Percentiles rank a stretch among this genome's conserved stretches.
phyloP scores from a whole-genome alignment of 2,888 invertebrate genomes.

The Diarsia brunnea region DNA sequence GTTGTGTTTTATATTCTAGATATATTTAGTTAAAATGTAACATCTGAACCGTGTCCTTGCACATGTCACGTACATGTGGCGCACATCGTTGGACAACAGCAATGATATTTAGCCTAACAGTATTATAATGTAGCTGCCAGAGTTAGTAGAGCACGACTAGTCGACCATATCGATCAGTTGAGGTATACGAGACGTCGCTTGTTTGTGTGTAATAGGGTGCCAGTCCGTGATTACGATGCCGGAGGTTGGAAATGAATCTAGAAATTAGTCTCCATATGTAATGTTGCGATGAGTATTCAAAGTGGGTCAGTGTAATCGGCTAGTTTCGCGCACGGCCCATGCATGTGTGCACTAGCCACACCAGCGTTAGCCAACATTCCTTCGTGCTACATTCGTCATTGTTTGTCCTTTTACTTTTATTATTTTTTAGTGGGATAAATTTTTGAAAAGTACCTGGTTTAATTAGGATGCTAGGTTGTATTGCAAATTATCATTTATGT shows the following conservation, averaged over 20 bases:
- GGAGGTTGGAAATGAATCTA: conserved; percentile 65
- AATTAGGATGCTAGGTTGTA: conserved; percentile 90
- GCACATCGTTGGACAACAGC: conserved; percentile 70
- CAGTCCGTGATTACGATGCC: conserved; percentile 59
- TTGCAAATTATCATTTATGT: conserved; percentile 90
- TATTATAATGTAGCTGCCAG: conserved; percentile 80
- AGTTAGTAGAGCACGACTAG: conserved; percentile 65
- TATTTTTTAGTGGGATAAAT: conserved; percentile 83
- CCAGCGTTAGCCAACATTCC: conserved; percentile 89
- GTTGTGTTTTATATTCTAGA: conserved; percentile 56
- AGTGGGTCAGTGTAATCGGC: conserved; percentile 72
- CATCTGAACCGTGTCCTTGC: conserved; percentile 57
- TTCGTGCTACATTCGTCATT: conserved; percentile 89
- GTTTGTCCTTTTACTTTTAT: conserved; percentile 80
- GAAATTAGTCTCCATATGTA: conserved; percentile 63
- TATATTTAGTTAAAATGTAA: conserved; percentile 60
- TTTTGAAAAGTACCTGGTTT: conserved; percentile 91
- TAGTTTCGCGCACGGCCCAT: conserved; percentile 51
- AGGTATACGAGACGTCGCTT: conserved; percentile 46
- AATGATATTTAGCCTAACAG: conserved; percentile 79
- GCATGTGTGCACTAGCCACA: conserved; percentile 63
- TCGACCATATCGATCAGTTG: conserved; percentile 59
- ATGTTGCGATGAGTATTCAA: conserved; percentile 61
- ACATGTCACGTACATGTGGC: conserved; percentile 53
- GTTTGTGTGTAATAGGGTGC: conserved; percentile 58